Evolutionary conservation across 2,113 vertebrate species (phyloP).

Genomic region (Petrocephalus microphthalmus): DNA sequence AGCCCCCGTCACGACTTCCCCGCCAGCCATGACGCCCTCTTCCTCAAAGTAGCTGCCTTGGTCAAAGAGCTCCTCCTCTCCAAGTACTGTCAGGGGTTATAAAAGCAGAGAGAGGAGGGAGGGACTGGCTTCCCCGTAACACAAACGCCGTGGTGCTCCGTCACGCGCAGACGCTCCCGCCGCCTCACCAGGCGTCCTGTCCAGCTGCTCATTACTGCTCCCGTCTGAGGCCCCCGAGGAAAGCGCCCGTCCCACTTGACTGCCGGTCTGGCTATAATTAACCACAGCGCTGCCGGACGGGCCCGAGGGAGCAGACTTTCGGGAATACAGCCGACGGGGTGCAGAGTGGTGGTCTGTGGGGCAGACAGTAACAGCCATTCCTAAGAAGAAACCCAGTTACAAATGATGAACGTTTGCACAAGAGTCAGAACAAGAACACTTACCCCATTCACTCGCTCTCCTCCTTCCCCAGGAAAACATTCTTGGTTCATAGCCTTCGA

Average conservation of each 20-base stretch:
- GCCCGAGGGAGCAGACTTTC: conserved; percentile 48
- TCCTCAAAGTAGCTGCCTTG: conserved; percentile 61
- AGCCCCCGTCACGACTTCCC: conserved; percentile 52
- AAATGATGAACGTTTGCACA: background rate
- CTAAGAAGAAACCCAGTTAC: background rate
- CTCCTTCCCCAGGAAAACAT: conserved; percentile 62
- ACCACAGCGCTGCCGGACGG: conserved; percentile 50
- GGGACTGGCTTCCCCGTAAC: background rate
- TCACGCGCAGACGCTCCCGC: background rate
- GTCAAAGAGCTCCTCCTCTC: conserved; percentile 60
- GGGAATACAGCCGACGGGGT: conserved; percentile 52
- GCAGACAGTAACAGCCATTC: background rate
- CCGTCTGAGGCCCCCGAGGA: conserved; percentile 50
- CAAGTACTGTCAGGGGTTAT: conserved; percentile 61
- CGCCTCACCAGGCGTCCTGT: conserved; percentile 55
- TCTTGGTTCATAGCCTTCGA: conserved; percentile 59
- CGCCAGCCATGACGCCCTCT: conserved; percentile 58
- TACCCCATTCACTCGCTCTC: conserved; percentile 60
- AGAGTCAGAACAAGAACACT: background rate
- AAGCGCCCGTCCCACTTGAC: conserved; percentile 56
- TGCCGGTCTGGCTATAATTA: conserved; percentile 38
- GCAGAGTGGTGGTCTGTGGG: conserved; percentile 46
- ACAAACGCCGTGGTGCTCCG: background rate
- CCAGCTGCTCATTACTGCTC: conserved; percentile 43
- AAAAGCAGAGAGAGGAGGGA: background rate